These are phyloP conservation scores for Macroramphosus scolopax DNA, from an alignment of 2,797 vertebrate genomes.

Conservation along the genomic window DNA sequence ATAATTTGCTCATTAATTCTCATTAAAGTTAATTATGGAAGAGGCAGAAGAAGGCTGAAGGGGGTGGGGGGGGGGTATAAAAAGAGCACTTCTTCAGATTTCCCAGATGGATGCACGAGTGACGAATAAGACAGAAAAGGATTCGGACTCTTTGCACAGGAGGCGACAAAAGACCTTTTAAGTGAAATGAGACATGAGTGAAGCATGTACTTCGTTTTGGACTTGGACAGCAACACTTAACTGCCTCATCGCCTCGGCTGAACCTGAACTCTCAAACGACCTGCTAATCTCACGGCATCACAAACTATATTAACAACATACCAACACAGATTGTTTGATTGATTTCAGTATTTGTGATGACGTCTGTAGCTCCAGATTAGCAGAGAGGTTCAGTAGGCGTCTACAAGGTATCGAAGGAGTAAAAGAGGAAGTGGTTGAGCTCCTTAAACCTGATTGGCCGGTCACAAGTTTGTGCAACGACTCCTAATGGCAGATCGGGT, in stretches of 20 bases:
- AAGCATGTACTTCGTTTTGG: no score
- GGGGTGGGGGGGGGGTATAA: no score
- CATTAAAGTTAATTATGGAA: constrained; percentile 26
- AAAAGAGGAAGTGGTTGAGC: constrained; percentile 3
- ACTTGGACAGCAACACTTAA: constrained; percentile 18
- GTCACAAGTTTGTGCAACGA: not conserved
- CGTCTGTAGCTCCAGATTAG: constrained; percentile 12
- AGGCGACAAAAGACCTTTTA: no score
- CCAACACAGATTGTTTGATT: constrained; percentile 13
- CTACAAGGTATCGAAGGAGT: constrained; percentile 10
- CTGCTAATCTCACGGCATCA: constrained; percentile 13
- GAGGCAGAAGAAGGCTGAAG: constrained; percentile 18
- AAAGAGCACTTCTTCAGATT: no score
- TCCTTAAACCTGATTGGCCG: not conserved
- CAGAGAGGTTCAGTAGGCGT: constrained; percentile 1
- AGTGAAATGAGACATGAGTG: no score
- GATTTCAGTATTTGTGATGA: constrained; percentile 4
- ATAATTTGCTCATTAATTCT: constrained; percentile 15
- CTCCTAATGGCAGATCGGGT: no score
- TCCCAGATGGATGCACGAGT: constrained; percentile 14
- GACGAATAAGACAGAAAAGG: constrained; percentile 19
- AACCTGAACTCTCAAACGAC: constrained; percentile 13
- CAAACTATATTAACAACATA: constrained; percentile 9
- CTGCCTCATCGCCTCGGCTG: constrained; percentile 15
- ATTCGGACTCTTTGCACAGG: constrained; percentile 11